Evolutionary conservation across 1,140 invertebrate genomes (phyloP).

Genomic region (Hyles vespertilio): DNA sequence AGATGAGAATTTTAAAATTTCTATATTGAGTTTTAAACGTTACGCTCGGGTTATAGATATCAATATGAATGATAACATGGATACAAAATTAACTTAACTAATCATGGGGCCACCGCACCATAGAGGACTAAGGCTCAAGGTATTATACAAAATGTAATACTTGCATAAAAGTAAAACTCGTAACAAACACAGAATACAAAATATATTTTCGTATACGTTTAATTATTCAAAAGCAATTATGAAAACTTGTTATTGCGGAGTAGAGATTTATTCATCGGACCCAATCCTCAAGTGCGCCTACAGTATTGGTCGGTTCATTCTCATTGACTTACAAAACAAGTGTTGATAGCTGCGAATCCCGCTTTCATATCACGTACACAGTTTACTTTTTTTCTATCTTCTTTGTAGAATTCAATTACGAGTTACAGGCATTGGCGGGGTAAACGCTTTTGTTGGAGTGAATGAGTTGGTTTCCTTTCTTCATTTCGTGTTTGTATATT

Average conservation of each 20-base stretch:
- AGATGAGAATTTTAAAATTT: too few species aligned
- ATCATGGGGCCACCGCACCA: too few species aligned
- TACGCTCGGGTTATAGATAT: too few species aligned
- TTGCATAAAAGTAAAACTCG: too few species aligned
- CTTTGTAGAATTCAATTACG: constrained; percentile 47
- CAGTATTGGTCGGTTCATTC: constrained; percentile 21
- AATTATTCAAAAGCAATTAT: constrained; percentile 15
- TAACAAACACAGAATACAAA: too few species aligned
- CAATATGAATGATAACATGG: too few species aligned
- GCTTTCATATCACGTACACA: constrained; percentile 40
- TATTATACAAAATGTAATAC: too few species aligned
- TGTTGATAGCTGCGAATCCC: constrained; percentile 32
- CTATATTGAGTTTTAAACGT: too few species aligned
- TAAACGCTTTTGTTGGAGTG: constrained; percentile 27
- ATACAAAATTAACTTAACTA: too few species aligned
- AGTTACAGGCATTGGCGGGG: constrained; percentile 25
- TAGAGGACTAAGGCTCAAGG: too few species aligned
- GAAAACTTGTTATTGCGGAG: constrained; percentile 10
- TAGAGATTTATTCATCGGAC: constrained; percentile 16
- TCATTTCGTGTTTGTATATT: too few species aligned
- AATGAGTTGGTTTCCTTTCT: constrained; percentile 22
- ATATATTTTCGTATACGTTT: not conserved
- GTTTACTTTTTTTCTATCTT: constrained; percentile 50
- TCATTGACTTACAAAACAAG: constrained; percentile 46
- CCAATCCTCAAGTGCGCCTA: constrained; percentile 11